These are phyloP conservation scores for Metacarcinus magister DNA, from an alignment of 2,888 invertebrate genomes.

Conservation along the genomic window DNA sequence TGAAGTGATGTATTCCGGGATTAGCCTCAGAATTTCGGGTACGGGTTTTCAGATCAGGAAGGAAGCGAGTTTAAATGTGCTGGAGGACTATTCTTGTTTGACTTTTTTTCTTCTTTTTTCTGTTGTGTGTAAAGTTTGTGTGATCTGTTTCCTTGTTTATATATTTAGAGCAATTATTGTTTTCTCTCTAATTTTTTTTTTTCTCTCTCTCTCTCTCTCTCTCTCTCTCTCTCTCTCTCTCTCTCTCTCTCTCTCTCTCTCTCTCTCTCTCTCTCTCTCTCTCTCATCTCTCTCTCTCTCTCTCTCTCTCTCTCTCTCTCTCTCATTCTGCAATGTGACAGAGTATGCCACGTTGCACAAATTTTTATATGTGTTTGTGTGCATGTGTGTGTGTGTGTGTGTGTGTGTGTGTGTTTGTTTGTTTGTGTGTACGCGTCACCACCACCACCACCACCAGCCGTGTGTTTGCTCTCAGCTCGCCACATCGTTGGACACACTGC, in stretches of 20 bases:
- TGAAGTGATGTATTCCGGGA: no score
- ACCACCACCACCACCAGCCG: background rate
- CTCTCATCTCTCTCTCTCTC: conserved; percentile 5
- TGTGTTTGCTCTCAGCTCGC: background rate
- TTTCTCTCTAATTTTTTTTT: background rate
- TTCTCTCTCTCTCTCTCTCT: background rate
- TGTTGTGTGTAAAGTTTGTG: background rate
- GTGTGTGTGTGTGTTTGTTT: background rate
- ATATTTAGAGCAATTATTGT: background rate
- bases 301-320: conserved; percentile 8
- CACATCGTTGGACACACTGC: background rate
- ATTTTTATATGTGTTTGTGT: background rate
- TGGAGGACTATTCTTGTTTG: background rate
- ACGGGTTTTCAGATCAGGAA: no score
- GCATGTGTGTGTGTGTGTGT: conserved; percentile 41
- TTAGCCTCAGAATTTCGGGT: no score
- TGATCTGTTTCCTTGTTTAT: no score
- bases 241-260: background rate
- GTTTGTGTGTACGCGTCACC: background rate
- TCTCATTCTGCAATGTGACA: background rate
- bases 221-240: background rate
- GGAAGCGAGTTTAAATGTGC: no score
- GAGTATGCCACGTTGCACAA: no score
- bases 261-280: no score
- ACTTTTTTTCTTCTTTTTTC: background rate